Evolutionary conservation across 2,113 vertebrate genomes (phyloP).

Genomic region (Zosterops lateralis): DNA sequence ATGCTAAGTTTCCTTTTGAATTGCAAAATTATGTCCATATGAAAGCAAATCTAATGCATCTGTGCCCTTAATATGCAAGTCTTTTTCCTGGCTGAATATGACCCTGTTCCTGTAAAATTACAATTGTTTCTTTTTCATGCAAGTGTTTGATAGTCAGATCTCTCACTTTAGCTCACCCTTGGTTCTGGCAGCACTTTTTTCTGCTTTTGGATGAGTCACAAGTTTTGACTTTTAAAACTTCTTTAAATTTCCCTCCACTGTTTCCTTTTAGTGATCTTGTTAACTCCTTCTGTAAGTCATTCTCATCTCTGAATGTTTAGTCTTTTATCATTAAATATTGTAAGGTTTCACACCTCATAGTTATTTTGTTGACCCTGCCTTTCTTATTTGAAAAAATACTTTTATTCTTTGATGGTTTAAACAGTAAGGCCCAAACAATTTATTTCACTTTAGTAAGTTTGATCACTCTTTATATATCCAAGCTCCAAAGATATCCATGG

Average conservation of each 20-base stretch:
- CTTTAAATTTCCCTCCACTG: background rate
- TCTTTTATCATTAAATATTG: background rate
- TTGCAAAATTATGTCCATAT: background rate
- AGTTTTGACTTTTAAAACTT: background rate
- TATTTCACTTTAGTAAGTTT: background rate
- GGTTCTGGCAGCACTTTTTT: background rate
- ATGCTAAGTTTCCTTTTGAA: background rate
- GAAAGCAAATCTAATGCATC: background rate
- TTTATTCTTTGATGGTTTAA: background rate
- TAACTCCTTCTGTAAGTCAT: background rate
- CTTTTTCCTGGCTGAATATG: background rate
- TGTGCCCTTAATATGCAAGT: background rate
- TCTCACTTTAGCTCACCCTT: background rate
- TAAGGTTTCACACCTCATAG: background rate
- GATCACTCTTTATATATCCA: background rate
- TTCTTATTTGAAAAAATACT: background rate
- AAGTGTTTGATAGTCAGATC: background rate
- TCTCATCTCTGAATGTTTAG: background rate
- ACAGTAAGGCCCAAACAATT: background rate
- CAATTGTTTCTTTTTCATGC: background rate
- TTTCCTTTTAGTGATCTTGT: background rate
- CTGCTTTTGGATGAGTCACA: background rate
- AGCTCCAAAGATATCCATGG: background rate
- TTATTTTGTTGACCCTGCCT: background rate
- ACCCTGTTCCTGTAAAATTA: background rate